A percentile compares a stretch with the other conserved stretches of the same genome.
Evolutionary conservation across 1,140 invertebrate genomes (phyloP).

Genomic region (Drosophila novamexicana): DNA sequence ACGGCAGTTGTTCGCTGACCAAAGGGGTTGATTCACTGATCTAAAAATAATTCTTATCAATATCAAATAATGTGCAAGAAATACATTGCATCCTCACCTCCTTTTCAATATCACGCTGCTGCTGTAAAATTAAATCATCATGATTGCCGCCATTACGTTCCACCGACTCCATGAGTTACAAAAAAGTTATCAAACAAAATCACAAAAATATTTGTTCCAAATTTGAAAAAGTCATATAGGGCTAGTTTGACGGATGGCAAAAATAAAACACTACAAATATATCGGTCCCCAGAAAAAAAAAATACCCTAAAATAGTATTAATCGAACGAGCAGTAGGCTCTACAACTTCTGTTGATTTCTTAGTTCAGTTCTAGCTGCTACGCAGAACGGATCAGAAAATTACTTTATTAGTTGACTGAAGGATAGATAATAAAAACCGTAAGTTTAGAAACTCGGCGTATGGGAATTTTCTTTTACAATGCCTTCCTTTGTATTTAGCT

Average conservation of each 20-base stretch:
- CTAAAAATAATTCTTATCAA: slow-evolving; percentile 85
- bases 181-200: slow-evolving; percentile 3
- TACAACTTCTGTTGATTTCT: neutral
- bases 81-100: slow-evolving; percentile 87
- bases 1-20: slow-evolving; percentile 90
- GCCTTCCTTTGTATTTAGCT: neutral
- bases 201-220: slow-evolving; percentile 18
- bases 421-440: neutral
- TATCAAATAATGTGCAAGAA: neutral
- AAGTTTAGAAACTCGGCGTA: neutral
- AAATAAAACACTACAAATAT: neutral
- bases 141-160: slow-evolving; percentile 87
- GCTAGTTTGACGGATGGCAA: slow-evolving; percentile 3
- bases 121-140: slow-evolving; percentile 95
- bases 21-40: slow-evolving; percentile 94
- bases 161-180: slow-evolving; percentile 32
- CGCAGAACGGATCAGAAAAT: neutral
- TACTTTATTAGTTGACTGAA: neutral
- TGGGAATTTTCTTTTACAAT: neutral
- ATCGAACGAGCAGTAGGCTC: neutral
- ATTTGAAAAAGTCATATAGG: slow-evolving; percentile 17
- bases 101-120: slow-evolving; percentile 95
- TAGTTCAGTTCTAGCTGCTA: neutral
- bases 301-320: neutral
- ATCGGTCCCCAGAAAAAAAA: neutral